Percentiles rank a stretch among this genome's conserved stretches.
These are phyloP conservation scores for Malurus splendens DNA, from an alignment of 2,797 vertebrate species.

Conservation along the genomic window DNA sequence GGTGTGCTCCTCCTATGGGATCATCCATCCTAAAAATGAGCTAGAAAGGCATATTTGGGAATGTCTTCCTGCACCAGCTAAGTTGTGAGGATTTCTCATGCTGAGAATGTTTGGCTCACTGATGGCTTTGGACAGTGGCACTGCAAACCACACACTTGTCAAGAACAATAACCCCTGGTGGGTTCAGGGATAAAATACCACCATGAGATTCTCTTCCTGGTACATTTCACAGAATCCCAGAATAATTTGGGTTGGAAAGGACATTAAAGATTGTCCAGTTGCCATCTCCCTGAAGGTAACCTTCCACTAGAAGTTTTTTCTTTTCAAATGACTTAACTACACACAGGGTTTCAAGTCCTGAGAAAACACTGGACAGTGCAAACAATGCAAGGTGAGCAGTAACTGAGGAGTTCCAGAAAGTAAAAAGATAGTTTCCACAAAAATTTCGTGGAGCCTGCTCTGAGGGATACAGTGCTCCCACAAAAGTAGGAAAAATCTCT, in stretches of 20 bases:
- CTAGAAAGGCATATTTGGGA: neutral
- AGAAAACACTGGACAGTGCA: neutral
- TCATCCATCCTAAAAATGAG: neutral
- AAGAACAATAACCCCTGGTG: neutral
- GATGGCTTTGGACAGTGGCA: neutral
- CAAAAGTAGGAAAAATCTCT: neutral
- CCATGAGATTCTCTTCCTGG: neutral
- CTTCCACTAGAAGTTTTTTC: neutral
- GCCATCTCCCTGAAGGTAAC: neutral
- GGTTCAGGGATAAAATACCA: neutral
- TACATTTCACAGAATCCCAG: neutral
- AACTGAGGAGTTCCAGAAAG: neutral
- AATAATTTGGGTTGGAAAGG: neutral
- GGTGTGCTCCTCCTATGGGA: neutral
- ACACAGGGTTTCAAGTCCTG: neutral
- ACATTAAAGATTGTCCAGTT: neutral
- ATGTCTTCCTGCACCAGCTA: neutral
- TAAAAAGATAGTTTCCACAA: neutral
- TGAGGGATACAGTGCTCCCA: neutral
- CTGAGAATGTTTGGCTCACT: neutral
- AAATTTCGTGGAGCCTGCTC: neutral
- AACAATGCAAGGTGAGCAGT: neutral
- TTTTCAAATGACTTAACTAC: neutral
- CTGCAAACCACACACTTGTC: neutral
- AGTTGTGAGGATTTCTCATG: neutral